Base-by-base conservation (phyloP, 2,888 invertebrate genomes). In the Boloria selene region DNA sequence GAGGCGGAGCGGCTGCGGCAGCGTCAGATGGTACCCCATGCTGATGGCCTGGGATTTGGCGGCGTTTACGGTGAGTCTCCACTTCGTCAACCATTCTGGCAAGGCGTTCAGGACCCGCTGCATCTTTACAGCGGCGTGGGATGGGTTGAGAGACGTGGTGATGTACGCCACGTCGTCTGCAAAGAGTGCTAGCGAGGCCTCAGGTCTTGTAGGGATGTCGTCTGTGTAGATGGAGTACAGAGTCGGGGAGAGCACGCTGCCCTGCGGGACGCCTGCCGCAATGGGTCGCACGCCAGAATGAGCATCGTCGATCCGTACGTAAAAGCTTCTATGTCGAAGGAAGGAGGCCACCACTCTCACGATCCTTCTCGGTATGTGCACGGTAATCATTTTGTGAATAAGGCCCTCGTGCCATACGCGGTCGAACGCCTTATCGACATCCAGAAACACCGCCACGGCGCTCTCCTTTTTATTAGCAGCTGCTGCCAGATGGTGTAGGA, bases 351-450 rank as follows among this genome's bases (percentile, higher is more conserved):
- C n/a, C 14, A 73, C 49, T 17, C 17, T 44, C 0, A 73, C 63
- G 0, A 74, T 14, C 0, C 61, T 55, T 5, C 45, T 61, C 1
- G 73, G 74, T 14, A 63, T 18, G 0, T 64, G 2, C 0, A 72
- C 45, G 4, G 13, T 50, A 0, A 70, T 17, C n/a, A 78, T 56
- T 47, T 79, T 79, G 64, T 63, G 73, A 0, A 78, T 13, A 3
- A 80, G 73, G 4, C 79, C 77, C 1, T 62, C 56, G 60, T 79
- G 78, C 79, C 79, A 78, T 0, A 81, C 77, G 7, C 50, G 26
- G 26, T 26, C 26, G 3, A 26, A 26, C 4, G 26, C 26, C 1
- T 26, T 47, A 0, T 47, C 47, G 4, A 47, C n/a, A 1, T 47
- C 13, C 1, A 47, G 47, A 3, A 47, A n/a, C 14, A 13, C 47